Evolutionary conservation across 1,140 invertebrate genomes (phyloP).

Genomic region (Panonychus citri): DNA sequence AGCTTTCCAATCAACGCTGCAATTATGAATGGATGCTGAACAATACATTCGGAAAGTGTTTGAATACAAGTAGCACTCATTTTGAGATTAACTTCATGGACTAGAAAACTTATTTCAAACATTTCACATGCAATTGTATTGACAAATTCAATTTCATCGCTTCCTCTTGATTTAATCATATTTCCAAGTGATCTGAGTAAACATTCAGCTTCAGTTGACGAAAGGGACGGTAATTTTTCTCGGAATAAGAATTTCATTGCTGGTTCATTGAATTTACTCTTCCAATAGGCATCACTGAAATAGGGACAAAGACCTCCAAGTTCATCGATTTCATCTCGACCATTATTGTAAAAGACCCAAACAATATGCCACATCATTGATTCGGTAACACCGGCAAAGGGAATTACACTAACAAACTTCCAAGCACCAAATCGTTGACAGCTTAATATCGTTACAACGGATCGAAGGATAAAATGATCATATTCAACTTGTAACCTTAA

Average conservation of each 20-base stretch:
- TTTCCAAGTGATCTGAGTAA: slow-evolving; percentile 9
- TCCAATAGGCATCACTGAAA: slow-evolving; percentile 10
- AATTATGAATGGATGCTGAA: slow-evolving; percentile 2
- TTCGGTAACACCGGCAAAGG: slow-evolving; percentile 10
- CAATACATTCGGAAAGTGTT: background rate
- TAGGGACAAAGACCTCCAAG: slow-evolving; percentile 8
- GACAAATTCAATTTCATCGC: slow-evolving; percentile 4
- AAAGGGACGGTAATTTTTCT: slow-evolving; percentile 6
- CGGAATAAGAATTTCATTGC: slow-evolving; percentile 7
- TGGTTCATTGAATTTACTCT: slow-evolving; percentile 9
- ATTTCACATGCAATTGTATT: slow-evolving; percentile 3
- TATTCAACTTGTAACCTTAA: slow-evolving; percentile 13
- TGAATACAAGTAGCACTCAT: background rate
- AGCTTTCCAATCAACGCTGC: background rate
- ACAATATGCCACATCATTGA: slow-evolving; percentile 14
- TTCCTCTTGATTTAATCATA: slow-evolving; percentile 9
- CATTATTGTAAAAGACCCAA: slow-evolving; percentile 13
- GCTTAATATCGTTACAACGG: slow-evolving; percentile 8
- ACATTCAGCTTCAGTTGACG: slow-evolving; percentile 1
- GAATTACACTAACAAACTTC: slow-evolving; percentile 9
- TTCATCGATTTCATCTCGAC: slow-evolving; percentile 5
- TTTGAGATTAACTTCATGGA: background rate
- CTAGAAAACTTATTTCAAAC: slow-evolving; percentile 7
- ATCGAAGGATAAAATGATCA: slow-evolving; percentile 12
- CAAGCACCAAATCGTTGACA: slow-evolving; percentile 10